phyloP scores from a whole-genome alignment of 2,888 invertebrate species.

The Phengaris alcon region DNA sequence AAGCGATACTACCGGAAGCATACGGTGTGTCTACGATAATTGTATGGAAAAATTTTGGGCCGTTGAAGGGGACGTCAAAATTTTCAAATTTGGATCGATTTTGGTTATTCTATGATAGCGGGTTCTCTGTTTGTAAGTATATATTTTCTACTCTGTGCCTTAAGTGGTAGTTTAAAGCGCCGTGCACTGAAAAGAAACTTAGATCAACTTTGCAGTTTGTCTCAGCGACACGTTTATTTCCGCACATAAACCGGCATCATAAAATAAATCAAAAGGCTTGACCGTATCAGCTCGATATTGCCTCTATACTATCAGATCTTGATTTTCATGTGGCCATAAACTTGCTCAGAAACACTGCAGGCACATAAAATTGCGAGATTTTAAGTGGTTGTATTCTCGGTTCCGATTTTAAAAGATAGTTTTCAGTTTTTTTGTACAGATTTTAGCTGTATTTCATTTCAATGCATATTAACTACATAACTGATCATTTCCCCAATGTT shows the following conservation, averaged over 20 bases:
- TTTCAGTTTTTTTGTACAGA: not conserved
- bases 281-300: slow-evolving; percentile 11
- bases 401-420: not conserved
- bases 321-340: slow-evolving; percentile 8
- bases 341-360: not conserved
- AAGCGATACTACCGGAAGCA: too few species aligned
- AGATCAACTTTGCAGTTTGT: not conserved
- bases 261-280: slow-evolving; percentile 3
- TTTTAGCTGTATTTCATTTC: not conserved
- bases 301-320: slow-evolving; percentile 10
- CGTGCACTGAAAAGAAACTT: not conserved
- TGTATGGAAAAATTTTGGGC: too few species aligned
- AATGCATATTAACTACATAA: too few species aligned
- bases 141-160: too few species aligned
- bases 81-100: too few species aligned
- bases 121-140: too few species aligned
- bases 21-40: too few species aligned
- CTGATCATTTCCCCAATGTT: too few species aligned
- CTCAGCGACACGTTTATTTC: not conserved
- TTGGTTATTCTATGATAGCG: too few species aligned
- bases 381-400: not conserved
- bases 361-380: slow-evolving; percentile 5
- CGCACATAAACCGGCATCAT: not conserved
- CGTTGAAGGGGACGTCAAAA: too few species aligned
- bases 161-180: not conserved